Percentiles rank a stretch among this genome's conserved stretches.
Evolutionary conservation across 1,140 invertebrate species (phyloP).

Genomic region (Meteorus sp.): DNA sequence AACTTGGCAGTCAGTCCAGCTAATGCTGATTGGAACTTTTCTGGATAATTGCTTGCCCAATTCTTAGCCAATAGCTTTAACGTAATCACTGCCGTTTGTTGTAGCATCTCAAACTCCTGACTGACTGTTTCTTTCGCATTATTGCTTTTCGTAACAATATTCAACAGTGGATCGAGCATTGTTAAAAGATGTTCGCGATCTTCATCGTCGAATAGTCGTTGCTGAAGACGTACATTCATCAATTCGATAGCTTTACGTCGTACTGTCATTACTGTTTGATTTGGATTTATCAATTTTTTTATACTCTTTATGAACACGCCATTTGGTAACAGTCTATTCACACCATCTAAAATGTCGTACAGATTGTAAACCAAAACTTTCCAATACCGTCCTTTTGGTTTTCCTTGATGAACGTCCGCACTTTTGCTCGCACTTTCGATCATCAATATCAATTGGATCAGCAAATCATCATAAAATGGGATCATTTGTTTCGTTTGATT

Average conservation of each 20-base stretch:
- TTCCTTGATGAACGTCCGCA: slow-evolving; percentile 57
- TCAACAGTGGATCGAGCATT: slow-evolving; percentile 65
- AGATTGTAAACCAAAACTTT: slow-evolving; percentile 74
- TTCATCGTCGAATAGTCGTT: slow-evolving; percentile 64
- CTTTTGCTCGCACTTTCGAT: slow-evolving; percentile 67
- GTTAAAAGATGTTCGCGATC: slow-evolving; percentile 57
- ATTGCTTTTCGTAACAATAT: slow-evolving; percentile 58
- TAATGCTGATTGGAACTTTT: slow-evolving; percentile 66
- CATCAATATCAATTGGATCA: slow-evolving; percentile 68
- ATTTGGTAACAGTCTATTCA: slow-evolving; percentile 77
- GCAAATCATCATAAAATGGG: slow-evolving; percentile 66
- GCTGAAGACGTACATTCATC: slow-evolving; percentile 76
- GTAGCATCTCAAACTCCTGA: slow-evolving; percentile 65
- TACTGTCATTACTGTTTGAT: slow-evolving; percentile 68
- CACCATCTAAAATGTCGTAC: slow-evolving; percentile 76
- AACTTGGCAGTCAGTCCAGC: slow-evolving; percentile 66
- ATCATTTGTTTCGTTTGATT: slow-evolving; percentile 59
- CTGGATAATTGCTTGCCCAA: slow-evolving; percentile 66
- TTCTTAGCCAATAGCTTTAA: slow-evolving; percentile 78
- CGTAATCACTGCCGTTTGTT: slow-evolving; percentile 79
- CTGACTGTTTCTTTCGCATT: no score
- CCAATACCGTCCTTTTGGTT: slow-evolving; percentile 76
- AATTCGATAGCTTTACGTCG: slow-evolving; percentile 82
- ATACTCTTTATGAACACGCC: slow-evolving; percentile 77
- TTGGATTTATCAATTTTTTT: slow-evolving; percentile 69